phyloP scores from a whole-genome alignment of 1,140 invertebrate species.

The Megathymus violae region DNA sequence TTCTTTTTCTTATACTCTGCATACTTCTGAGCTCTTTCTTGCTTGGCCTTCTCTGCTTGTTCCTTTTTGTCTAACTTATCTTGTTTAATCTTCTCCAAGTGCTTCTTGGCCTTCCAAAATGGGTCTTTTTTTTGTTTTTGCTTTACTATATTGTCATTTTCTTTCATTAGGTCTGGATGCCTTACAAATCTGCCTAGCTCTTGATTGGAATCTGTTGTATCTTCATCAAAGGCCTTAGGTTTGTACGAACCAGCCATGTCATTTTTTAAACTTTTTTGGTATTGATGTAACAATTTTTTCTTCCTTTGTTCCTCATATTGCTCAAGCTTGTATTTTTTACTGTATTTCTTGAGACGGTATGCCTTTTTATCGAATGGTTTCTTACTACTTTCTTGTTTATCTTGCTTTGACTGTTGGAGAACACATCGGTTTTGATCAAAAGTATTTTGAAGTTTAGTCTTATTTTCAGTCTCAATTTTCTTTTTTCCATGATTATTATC shows the following conservation, averaged over 20 bases:
- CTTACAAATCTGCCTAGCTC: slow-evolving; percentile 68
- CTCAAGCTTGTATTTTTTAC: slow-evolving; percentile 87
- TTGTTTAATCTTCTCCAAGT: slow-evolving; percentile 83
- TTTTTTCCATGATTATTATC: slow-evolving; percentile 36
- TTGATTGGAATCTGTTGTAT: slow-evolving; percentile 45
- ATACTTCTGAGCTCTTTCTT: slow-evolving; percentile 86
- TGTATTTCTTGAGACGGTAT: slow-evolving; percentile 87
- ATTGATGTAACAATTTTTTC: slow-evolving; percentile 81
- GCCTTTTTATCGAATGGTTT: slow-evolving; percentile 87
- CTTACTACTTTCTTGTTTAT: slow-evolving; percentile 51
- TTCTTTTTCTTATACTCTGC: slow-evolving; percentile 87
- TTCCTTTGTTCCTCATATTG: slow-evolving; percentile 87
- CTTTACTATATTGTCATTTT: slow-evolving; percentile 31
- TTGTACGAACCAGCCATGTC: slow-evolving; percentile 68
- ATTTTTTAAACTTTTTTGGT: slow-evolving; percentile 84
- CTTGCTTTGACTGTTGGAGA: slow-evolving; percentile 35
- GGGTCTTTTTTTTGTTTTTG: slow-evolving; percentile 60
- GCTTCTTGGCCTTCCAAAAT: slow-evolving; percentile 83
- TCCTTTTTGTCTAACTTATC: slow-evolving; percentile 84
- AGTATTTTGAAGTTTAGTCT: slow-evolving; percentile 48
- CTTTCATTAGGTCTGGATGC: slow-evolving; percentile 74
- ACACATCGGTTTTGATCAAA: slow-evolving; percentile 52
- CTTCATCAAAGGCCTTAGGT: slow-evolving; percentile 69
- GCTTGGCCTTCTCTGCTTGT: slow-evolving; percentile 77
- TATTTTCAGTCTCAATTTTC: slow-evolving; percentile 38